phyloP scores from a whole-genome alignment of 2,113 vertebrate species.

The Dascyllus trimaculatus region DNA sequence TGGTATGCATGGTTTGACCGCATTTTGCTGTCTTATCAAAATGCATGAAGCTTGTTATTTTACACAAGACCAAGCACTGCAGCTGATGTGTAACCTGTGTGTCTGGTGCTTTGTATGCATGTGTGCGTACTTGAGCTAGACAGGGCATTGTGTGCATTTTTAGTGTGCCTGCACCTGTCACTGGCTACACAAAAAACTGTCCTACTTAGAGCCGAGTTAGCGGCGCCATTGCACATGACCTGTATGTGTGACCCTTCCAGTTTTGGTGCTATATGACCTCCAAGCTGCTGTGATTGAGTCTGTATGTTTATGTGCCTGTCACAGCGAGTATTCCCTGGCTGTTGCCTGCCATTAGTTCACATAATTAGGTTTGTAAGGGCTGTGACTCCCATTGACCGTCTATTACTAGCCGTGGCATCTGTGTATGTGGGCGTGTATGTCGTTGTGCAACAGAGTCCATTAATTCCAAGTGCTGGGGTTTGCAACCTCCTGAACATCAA shows the following conservation, averaged over 20 bases:
- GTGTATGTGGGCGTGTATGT: constrained; percentile 31
- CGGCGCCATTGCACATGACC: neutral
- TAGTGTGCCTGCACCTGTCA: neutral
- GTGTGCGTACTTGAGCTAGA: too few relatives aligned
- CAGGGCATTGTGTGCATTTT: constrained; percentile 4
- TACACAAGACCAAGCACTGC: neutral
- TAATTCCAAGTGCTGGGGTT: constrained; percentile 69
- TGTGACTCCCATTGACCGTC: constrained; percentile 71
- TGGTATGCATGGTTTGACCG: constrained; percentile 14
- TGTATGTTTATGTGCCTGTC: constrained; percentile 30
- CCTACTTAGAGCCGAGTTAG: neutral
- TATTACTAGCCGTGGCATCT: constrained; percentile 60
- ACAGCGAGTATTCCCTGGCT: constrained; percentile 45
- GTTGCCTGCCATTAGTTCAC: constrained; percentile 60
- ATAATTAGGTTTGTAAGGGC: constrained; percentile 77
- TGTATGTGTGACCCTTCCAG: neutral
- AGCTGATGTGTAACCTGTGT: constrained; percentile 1
- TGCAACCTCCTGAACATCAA: constrained; percentile 66
- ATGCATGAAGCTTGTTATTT: constrained; percentile 43
- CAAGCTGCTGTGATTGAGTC: constrained; percentile 18
- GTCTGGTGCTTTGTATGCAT: constrained; percentile 1
- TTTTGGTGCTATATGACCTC: neutral
- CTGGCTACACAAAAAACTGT: neutral
- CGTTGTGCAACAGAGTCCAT: constrained; percentile 63
- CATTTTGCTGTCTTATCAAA: constrained; percentile 26